Percentiles rank a stretch among this genome's conserved stretches.
Conservation (phyloP, 1,140 invertebrate genomes). For the Megalonaias nervosa region DNA sequence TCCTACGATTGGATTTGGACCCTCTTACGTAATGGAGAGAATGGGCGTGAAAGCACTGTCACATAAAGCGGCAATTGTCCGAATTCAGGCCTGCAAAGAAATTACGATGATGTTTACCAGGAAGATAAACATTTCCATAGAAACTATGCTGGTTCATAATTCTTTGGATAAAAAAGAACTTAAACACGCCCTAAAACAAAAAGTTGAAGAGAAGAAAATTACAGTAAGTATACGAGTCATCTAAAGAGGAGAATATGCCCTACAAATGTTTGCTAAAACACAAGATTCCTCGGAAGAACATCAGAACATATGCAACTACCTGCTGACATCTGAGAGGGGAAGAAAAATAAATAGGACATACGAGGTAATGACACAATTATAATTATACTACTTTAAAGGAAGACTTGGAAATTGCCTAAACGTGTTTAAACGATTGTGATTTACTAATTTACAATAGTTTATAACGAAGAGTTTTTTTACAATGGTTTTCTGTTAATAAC, state of each 20-base stretch:
- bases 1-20: constrained; percentile 32
- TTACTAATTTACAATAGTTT: neutral
- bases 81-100: neutral
- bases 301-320: constrained; percentile 37
- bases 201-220: constrained; percentile 12
- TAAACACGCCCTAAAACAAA: neutral
- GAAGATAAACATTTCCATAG: constrained; percentile 3
- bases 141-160: constrained; percentile 16
- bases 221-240: constrained; percentile 26
- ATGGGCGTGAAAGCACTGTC: constrained; percentile 20
- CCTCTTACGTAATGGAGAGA: constrained; percentile 7
- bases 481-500: neutral
- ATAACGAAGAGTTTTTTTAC: neutral
- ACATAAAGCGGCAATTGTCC: constrained; percentile 7
- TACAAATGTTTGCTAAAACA: constrained; percentile 16
- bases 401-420: too few relatives aligned
- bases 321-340: constrained; percentile 21
- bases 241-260: constrained; percentile 26
- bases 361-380: constrained; percentile 19
- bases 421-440: neutral
- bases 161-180: neutral
- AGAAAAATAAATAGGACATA: constrained; percentile 14
- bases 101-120: constrained; percentile 20
- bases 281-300: constrained; percentile 5
- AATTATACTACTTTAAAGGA: neutral